Conservation (phyloP, 35 echinoderm and acorn worm species). For the Holothuria glaberrima region DNA sequence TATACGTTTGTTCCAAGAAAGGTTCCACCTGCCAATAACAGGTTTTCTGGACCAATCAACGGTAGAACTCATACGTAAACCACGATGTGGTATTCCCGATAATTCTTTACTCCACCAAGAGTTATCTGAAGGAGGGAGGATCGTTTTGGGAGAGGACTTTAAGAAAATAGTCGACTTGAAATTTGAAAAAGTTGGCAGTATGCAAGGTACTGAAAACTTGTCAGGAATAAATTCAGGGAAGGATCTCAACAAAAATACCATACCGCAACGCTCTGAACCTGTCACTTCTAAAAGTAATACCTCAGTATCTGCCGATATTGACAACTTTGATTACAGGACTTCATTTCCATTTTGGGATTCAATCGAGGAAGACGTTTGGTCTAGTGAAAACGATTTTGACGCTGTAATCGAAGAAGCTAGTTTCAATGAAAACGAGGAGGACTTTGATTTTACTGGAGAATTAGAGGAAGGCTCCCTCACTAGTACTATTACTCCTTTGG, state of each 20-base stretch:
- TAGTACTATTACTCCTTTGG: neutral
- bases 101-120: neutral
- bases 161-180: neutral
- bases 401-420: slow-evolving; percentile 37
- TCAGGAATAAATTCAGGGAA: slow-evolving; percentile 1
- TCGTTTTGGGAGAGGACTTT: neutral
- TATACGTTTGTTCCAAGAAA: slow-evolving; percentile 72
- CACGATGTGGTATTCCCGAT: slow-evolving; percentile 90
- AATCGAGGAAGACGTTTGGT: slow-evolving; percentile 31
- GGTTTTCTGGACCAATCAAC: slow-evolving; percentile 81
- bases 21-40: slow-evolving; percentile 76
- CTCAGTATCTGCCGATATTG: neutral
- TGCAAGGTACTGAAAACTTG: neutral
- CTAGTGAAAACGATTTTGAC: slow-evolving; percentile 2
- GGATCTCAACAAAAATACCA: neutral
- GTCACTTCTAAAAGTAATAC: neutral
- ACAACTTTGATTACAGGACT: neutral
- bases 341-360: neutral
- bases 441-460: neutral
- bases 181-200: neutral
- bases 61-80: slow-evolving; percentile 65
- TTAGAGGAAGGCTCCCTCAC: neutral
- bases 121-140: neutral
- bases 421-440: slow-evolving; percentile 15
- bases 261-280: neutral